These are phyloP conservation scores for Lithosia quadra DNA, from an alignment of 2,888 invertebrate species.

Conservation along the genomic window DNA sequence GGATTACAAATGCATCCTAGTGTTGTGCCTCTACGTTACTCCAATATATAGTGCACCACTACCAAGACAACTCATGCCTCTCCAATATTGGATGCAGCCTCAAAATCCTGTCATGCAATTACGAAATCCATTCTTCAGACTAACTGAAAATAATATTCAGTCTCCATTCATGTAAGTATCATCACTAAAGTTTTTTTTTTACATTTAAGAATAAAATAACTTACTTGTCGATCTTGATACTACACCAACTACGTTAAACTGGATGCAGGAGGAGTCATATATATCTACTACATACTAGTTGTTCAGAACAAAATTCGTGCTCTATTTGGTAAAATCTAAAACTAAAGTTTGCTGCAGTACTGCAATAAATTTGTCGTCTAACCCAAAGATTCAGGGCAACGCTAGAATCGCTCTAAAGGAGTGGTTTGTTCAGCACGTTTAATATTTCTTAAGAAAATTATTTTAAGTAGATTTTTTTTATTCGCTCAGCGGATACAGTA, in stretches of 20 bases:
- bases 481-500: no score
- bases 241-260: not conserved
- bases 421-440: no score
- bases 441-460: no score
- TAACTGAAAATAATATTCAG: constrained; percentile 54
- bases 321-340: no score
- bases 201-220: not conserved
- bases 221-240: not conserved
- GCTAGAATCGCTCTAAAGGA: no score
- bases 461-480: no score
- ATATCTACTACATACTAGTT: no score
- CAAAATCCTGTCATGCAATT: constrained; percentile 43
- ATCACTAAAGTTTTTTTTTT: not conserved
- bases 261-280: not conserved
- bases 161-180: constrained; percentile 60
- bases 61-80: constrained; percentile 53
- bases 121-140: constrained; percentile 57
- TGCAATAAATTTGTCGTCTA: no score
- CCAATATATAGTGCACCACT: constrained; percentile 60
- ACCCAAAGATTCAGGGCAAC: no score
- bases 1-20: constrained; percentile 38
- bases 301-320: no score
- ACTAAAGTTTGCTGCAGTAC: no score
- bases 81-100: constrained; percentile 49
- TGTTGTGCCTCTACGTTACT: constrained; percentile 54